phyloP scores from a whole-genome alignment of 2,888 invertebrate genomes.

The Galeruca laticollis region DNA sequence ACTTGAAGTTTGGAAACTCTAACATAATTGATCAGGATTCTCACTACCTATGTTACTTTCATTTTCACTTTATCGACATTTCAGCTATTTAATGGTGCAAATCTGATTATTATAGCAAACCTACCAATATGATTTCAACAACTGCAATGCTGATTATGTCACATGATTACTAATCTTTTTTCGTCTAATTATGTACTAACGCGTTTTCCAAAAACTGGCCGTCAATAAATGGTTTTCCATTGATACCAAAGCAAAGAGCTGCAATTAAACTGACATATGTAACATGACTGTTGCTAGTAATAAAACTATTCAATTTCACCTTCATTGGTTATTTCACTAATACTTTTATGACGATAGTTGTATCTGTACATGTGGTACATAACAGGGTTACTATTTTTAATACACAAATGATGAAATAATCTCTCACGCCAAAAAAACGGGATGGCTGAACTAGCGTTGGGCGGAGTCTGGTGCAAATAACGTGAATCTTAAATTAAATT shows the following conservation, averaged over 20 bases:
- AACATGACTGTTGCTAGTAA: slow-evolving; percentile 33
- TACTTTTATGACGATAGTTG: no score
- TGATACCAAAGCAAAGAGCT: slow-evolving; percentile 42
- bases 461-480: no score
- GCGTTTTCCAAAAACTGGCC: slow-evolving; percentile 46
- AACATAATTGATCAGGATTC: no score
- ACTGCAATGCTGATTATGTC: slow-evolving; percentile 24
- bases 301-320: slow-evolving; percentile 22
- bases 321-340: no score
- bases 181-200: slow-evolving; percentile 46
- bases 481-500: no score
- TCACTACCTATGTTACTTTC: background rate
- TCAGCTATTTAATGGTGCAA: slow-evolving; percentile 17
- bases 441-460: no score
- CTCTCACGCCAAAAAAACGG: no score
- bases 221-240: slow-evolving; percentile 43
- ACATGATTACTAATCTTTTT: slow-evolving; percentile 18
- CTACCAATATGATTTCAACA: slow-evolving; percentile 20
- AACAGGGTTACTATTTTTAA: no score
- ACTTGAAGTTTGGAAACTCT: no score
- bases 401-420: no score
- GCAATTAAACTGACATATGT: slow-evolving; percentile 43
- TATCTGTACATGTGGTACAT: no score
- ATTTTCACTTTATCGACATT: background rate
- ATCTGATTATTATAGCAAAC: slow-evolving; percentile 20